Conservation (phyloP, 2,113 vertebrate genomes). For the Tachycineta bicolor region DNA sequence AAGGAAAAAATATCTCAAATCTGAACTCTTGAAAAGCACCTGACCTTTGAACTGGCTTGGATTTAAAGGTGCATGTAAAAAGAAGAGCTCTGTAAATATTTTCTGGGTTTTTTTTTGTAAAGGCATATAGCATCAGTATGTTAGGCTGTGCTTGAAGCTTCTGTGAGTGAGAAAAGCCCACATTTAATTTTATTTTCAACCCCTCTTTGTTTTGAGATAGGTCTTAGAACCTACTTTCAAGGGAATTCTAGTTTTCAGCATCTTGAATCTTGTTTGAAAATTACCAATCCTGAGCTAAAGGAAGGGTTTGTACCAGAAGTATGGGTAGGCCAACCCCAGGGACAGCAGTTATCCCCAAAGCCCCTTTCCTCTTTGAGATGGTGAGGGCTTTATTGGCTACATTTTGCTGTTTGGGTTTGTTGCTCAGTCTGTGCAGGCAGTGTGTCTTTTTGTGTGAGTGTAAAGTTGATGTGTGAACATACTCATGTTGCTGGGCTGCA, state of each 20-base stretch:
- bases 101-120: background rate
- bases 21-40: background rate
- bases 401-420: background rate
- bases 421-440: background rate
- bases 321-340: background rate
- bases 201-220: background rate
- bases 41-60: background rate
- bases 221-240: background rate
- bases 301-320: background rate
- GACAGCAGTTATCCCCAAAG: background rate
- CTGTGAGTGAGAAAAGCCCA: background rate
- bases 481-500: background rate
- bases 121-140: background rate
- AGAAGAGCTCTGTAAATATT: background rate
- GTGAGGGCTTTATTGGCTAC: background rate
- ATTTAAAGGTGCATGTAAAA: background rate
- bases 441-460: background rate
- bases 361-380: background rate
- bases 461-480: background rate
- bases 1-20: background rate
- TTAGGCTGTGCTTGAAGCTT: background rate
- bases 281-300: background rate
- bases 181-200: background rate
- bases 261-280: background rate
- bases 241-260: background rate